These are phyloP conservation scores for Pantherophis vulpinus DNA, from an alignment of 2,797 vertebrate genomes.

Conservation along the genomic window DNA sequence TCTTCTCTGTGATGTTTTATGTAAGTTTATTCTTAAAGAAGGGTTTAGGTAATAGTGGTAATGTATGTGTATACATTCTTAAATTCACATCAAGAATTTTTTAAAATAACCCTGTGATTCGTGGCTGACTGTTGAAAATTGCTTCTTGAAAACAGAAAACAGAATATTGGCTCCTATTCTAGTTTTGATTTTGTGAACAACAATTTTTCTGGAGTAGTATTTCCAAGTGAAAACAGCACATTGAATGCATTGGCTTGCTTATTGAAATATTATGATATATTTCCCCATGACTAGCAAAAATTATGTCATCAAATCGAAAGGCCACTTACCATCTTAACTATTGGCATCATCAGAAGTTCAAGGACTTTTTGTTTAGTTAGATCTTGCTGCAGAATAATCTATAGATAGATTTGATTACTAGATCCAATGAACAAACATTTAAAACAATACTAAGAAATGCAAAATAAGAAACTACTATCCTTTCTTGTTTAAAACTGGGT, in stretches of 20 bases:
- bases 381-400: background rate
- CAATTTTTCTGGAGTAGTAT: background rate
- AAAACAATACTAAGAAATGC: background rate
- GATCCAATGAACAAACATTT: background rate
- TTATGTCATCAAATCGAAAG: background rate
- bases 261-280: background rate
- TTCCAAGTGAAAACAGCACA: background rate
- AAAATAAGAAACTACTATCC: background rate
- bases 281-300: background rate
- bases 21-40: background rate
- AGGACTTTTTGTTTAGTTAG: background rate
- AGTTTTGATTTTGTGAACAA: background rate
- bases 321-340: background rate
- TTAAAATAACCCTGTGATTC: background rate
- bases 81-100: background rate
- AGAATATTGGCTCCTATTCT: background rate
- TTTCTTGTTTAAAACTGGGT: background rate
- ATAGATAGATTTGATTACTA: background rate
- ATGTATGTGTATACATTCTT: background rate
- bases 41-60: background rate
- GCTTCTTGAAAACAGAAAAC: background rate
- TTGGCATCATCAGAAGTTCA: background rate
- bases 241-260: background rate
- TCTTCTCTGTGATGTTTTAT: background rate
- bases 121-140: background rate